Evolutionary conservation across 2,888 invertebrate species (phyloP), one percentile per base, ranked within the genome.

Genomic region (Pyrocoelia pectoralis): DNA sequence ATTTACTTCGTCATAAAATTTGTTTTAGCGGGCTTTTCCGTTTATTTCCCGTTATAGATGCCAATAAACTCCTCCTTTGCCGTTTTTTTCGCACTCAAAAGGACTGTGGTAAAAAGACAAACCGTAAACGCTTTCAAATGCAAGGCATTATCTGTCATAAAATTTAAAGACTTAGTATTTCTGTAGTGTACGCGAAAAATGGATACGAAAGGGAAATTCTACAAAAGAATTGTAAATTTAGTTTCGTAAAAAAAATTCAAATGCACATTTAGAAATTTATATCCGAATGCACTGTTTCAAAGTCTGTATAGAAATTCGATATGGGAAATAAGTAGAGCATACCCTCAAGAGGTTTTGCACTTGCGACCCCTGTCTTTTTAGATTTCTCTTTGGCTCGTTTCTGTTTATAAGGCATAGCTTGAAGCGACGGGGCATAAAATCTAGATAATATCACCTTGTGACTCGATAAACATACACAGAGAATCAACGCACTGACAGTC

Each of bases 1-100:
- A 60, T 65, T 65, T 65, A 65, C 51, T 65, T 65, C 56, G 52
- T 60, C 65, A 65, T 65, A 65, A 65, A 65, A 65, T 65, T 65
- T 65, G 65, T 55, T 63, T 63, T 63, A 58, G 53, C 38, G 56
- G 41, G 24, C 62, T 55, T 33, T 62, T 62, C 51, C 62, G 56
- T 56, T 62, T 62, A 62, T 52, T 62, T 56, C 51, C 43, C 29
- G 62, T 52, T 56, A 53, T 56, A 62, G 56, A 56, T 62, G 52
- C 56, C 62, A 62, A 62, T 62, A 56, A 56, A 62, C 56, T 43
- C 53, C 13, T 43, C 17, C 53, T 52, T 62, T 57, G 56, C 52
- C 52, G 52, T 50, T 51, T 62, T 53, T 33, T 49, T 48, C 53
- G 24, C 56, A 10, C 50, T 17, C 51, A 15, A 48, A 53, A 53